Conservation (phyloP, 2,888 invertebrate genomes). For the Panopea generosa region DNA sequence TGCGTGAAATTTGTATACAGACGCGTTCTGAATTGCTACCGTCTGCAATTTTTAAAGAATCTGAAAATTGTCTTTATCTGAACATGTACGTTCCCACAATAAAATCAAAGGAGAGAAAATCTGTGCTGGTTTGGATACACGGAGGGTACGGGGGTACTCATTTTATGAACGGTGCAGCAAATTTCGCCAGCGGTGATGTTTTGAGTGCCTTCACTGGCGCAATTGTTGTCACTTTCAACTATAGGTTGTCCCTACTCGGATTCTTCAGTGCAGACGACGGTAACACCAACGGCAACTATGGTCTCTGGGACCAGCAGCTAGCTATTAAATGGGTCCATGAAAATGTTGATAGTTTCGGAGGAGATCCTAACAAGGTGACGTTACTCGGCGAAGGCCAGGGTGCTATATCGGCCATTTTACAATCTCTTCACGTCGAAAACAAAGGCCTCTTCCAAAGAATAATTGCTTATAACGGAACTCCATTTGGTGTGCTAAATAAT, state of each 20-base stretch:
- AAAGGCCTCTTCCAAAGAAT: not conserved
- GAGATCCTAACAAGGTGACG: conserved; percentile 1
- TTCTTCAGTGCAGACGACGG: not conserved
- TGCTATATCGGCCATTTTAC: not conserved
- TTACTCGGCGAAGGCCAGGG: conserved; percentile 12
- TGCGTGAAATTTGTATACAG: not conserved
- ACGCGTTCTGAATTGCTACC: not conserved
- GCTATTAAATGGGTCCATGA: not conserved
- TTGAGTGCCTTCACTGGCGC: conserved; percentile 1
- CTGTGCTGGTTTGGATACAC: not conserved
- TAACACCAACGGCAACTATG: not conserved
- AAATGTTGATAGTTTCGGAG: not conserved
- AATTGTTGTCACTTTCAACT: conserved; percentile 13
- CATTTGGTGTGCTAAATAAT: not conserved
- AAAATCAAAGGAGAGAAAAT: not conserved
- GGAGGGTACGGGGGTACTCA: not conserved
- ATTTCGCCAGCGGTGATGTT: conserved; percentile 1
- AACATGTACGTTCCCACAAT: not conserved
- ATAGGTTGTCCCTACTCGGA: conserved; percentile 6
- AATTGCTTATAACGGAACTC: conserved; percentile 1
- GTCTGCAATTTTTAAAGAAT: not conserved
- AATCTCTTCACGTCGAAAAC: conserved; percentile 3
- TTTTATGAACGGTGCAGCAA: conserved; percentile 4
- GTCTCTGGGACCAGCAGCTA: conserved; percentile 11
- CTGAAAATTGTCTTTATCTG: conserved; percentile 10